Conservation (phyloP, 2,113 vertebrate genomes). For the Gopherus evgoodei region DNA sequence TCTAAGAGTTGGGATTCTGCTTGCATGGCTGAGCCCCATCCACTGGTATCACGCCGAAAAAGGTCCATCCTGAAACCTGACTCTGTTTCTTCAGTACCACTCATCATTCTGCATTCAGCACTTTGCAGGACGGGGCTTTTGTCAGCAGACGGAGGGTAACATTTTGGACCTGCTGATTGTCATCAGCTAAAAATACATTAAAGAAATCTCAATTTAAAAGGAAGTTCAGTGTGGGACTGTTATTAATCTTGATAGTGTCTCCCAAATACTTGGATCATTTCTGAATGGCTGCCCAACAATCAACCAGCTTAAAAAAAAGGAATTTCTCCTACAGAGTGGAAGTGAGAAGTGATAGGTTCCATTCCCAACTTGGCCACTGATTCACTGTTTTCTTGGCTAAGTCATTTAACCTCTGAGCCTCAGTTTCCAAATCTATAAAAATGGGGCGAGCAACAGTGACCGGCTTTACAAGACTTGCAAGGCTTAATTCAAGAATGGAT, state of each 20-base stretch:
- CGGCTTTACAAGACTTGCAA: constrained; percentile 17
- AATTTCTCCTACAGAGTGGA: background rate
- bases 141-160: background rate
- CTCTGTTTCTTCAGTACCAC: background rate
- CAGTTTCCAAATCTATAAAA: constrained; percentile 42
- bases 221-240: background rate
- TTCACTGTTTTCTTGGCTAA: constrained; percentile 34
- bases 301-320: background rate
- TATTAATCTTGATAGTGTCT: background rate
- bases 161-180: background rate
- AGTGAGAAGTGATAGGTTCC: constrained; percentile 15
- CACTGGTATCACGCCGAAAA: fast-evolving
- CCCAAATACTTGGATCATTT: background rate
- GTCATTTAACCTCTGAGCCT: constrained; percentile 55
- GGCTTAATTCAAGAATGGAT: background rate
- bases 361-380: background rate
- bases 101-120: background rate
- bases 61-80: background rate
- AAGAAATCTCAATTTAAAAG: background rate
- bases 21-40: background rate
- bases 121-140: background rate
- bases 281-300: constrained; percentile 1
- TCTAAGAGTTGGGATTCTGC: background rate
- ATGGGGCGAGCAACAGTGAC: constrained; percentile 61
- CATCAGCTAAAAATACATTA: background rate